Conservation (phyloP, 2,113 vertebrate species). For the Phylloscopus trochilus region DNA sequence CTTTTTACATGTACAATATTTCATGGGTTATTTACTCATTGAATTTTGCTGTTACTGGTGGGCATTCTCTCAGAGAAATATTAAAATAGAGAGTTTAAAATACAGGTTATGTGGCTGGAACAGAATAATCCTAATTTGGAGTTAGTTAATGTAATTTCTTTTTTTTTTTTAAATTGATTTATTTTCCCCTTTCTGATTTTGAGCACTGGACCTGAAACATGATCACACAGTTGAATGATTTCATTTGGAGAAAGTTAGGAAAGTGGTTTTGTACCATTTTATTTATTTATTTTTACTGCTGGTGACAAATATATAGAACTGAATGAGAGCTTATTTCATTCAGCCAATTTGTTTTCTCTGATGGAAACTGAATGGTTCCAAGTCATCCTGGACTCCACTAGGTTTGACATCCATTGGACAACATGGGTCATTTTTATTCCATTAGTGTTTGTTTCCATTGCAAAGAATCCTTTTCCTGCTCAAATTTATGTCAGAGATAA, state of each 20-base stretch:
- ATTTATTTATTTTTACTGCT: conserved; percentile 10
- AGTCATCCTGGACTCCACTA: conserved; percentile 27
- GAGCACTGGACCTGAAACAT: not conserved
- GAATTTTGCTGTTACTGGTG: not conserved
- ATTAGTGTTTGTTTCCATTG: conserved; percentile 59
- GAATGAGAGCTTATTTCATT: conserved; percentile 46
- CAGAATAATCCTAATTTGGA: not conserved
- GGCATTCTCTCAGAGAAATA: not conserved
- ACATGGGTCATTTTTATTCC: conserved; percentile 52
- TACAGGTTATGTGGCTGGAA: not conserved
- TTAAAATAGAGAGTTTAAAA: not conserved
- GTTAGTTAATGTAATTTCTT: not conserved
- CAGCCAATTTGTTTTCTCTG: conserved; percentile 33
- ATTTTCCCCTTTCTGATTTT: not conserved
- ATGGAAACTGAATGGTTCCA: conserved; percentile 28
- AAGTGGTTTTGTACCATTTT: not conserved
- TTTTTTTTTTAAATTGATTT: not conserved
- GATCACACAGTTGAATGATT: not conserved
- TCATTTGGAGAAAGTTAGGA: not conserved
- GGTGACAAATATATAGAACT: conserved; percentile 26
- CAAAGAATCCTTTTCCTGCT: conserved; percentile 30
- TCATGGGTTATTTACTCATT: not conserved
- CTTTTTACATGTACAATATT: not conserved
- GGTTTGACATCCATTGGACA: conserved; percentile 48
- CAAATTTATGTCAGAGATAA: conserved; percentile 66